These are phyloP conservation scores for Odontothrips loti DNA, from an alignment of 2,888 invertebrate species.

Conservation along the genomic window DNA sequence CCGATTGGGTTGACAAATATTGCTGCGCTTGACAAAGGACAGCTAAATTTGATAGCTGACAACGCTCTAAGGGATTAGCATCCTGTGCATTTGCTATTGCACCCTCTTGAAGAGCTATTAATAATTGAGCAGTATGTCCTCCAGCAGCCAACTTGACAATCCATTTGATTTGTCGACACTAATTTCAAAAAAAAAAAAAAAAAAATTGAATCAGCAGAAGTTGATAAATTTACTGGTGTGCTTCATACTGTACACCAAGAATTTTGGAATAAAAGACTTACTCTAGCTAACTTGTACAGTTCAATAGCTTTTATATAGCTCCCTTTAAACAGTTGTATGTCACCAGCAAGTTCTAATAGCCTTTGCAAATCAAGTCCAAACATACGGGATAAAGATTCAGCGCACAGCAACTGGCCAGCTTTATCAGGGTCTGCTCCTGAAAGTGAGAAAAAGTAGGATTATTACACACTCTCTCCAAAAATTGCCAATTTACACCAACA, in stretches of 20 bases:
- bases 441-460: not conserved
- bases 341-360: slow-evolving; percentile 74
- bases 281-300: slow-evolving; percentile 75
- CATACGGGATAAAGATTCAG: slow-evolving; percentile 55
- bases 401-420: slow-evolving; percentile 47
- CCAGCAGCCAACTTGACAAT: slow-evolving; percentile 59
- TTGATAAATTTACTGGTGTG: not conserved
- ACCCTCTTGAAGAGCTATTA: slow-evolving; percentile 54
- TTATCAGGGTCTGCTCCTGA: slow-evolving; percentile 30
- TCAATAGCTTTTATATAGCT: slow-evolving; percentile 72
- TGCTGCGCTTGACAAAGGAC: slow-evolving; percentile 61
- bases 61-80: slow-evolving; percentile 56
- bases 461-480: not conserved
- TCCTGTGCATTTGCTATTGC: slow-evolving; percentile 47
- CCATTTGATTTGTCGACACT: slow-evolving; percentile 57
- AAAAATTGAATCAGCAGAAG: slow-evolving; percentile 8
- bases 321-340: slow-evolving; percentile 69
- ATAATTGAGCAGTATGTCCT: slow-evolving; percentile 58
- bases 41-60: slow-evolving; percentile 62
- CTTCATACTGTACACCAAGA: not conserved
- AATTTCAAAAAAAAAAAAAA: slow-evolving; percentile 31
- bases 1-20: slow-evolving; percentile 45
- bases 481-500: not conserved
- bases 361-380: slow-evolving; percentile 61
- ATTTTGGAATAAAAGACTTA: slow-evolving; percentile 42